These are phyloP conservation scores for Rhinoptilus africanus DNA, from an alignment of 2,113 vertebrate species.

Conservation along the genomic window DNA sequence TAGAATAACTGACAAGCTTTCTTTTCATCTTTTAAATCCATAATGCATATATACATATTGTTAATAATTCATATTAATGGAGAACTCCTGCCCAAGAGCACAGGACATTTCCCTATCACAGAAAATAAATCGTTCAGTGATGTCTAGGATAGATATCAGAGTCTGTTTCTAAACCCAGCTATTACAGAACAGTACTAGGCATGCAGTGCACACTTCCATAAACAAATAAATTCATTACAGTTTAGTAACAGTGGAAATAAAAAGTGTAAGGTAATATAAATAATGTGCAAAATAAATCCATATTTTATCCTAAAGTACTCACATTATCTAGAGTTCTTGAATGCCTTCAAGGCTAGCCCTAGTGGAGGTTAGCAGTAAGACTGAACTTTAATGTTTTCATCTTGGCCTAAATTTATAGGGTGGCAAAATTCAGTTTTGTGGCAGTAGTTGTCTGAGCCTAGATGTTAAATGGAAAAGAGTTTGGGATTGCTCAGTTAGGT, in stretches of 20 bases:
- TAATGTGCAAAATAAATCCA: not conserved
- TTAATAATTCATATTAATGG: slow-evolving; percentile 62
- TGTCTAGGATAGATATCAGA: slow-evolving; percentile 8
- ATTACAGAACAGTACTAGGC: not conserved
- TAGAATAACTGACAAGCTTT: not conserved
- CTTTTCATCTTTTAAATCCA: slow-evolving; percentile 34
- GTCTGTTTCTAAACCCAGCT: slow-evolving; percentile 6
- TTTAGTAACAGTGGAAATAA: slow-evolving; percentile 22
- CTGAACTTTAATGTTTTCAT: not conserved
- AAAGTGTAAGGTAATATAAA: slow-evolving; percentile 9
- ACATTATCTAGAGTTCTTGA: not conserved
- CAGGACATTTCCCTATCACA: not conserved
- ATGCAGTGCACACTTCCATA: not conserved
- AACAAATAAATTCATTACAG: slow-evolving; percentile 43
- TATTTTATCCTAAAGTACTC: not conserved
- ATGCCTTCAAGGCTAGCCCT: not conserved
- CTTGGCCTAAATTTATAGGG: not conserved
- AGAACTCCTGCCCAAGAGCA: slow-evolving; percentile 24
- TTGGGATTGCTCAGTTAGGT: not conserved
- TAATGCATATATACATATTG: slow-evolving; percentile 35
- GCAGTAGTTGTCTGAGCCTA: not conserved
- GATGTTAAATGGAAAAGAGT: not conserved
- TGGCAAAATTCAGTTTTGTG: not conserved
- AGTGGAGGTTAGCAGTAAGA: not conserved
- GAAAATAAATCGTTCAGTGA: slow-evolving; percentile 57